phyloP scores from a whole-genome alignment of 2,113 vertebrate genomes.

The Dromiciops gliroides region DNA sequence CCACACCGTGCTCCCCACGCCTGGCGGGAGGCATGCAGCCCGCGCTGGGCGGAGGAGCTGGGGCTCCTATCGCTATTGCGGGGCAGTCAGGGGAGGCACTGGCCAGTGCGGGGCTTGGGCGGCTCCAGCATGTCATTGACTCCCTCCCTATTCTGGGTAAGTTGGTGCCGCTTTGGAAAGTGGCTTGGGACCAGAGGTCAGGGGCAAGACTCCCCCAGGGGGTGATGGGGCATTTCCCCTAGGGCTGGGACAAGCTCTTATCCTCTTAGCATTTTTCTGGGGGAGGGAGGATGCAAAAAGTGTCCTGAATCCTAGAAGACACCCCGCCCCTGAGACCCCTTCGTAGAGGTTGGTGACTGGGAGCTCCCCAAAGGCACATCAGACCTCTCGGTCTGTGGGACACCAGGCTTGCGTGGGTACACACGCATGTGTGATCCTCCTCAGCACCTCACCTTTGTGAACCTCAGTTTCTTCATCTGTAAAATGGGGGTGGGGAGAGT shows the following conservation, averaged over 20 bases:
- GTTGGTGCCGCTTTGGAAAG: conserved; percentile 41
- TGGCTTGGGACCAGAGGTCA: neutral
- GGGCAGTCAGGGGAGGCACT: neutral
- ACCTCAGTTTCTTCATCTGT: conserved; percentile 30
- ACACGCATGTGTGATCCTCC: neutral
- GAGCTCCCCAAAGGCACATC: neutral
- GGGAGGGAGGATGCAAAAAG: neutral
- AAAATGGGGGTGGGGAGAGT: neutral
- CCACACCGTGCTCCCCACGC: neutral
- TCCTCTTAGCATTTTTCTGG: neutral
- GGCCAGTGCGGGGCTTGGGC: conserved; percentile 14
- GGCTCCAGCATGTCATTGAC: conserved; percentile 24
- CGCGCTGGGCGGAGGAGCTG: neutral
- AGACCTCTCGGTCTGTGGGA: neutral
- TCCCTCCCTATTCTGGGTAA: conserved; percentile 44
- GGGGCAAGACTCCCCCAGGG: neutral
- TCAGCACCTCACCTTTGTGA: conserved; percentile 19
- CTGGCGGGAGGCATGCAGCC: neutral
- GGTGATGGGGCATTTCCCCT: neutral
- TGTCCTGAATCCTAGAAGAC: neutral
- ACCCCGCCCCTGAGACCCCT: neutral
- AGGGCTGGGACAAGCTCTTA: neutral
- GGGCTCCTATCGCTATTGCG: neutral
- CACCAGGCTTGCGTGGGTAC: neutral
- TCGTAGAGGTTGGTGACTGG: neutral